Percentiles rank a stretch among this genome's conserved stretches.
Conservation (phyloP, 2,797 vertebrate species). For the Danio jaintianensis region DNA sequence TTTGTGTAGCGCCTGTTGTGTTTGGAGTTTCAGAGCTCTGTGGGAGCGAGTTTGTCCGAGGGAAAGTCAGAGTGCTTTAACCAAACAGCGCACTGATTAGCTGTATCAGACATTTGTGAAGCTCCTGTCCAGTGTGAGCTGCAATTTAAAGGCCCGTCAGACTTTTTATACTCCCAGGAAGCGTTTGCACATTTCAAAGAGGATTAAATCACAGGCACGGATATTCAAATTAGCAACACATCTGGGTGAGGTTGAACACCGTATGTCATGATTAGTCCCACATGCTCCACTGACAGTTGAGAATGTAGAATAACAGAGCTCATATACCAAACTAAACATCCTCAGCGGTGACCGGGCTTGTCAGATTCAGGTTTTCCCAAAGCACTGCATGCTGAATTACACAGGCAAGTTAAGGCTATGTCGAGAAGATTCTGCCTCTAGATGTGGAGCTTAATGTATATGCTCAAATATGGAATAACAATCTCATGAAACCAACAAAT, state of each 20-base stretch:
- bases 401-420: slow-evolving; percentile 2
- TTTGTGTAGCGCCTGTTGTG: slow-evolving; percentile 57
- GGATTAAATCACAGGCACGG: slow-evolving; percentile 13
- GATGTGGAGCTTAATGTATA: neutral
- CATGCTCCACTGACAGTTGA: slow-evolving; percentile 42
- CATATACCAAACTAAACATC: slow-evolving; percentile 22
- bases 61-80: slow-evolving; percentile 56
- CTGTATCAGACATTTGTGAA: slow-evolving; percentile 6
- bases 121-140: neutral
- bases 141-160: neutral
- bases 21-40: slow-evolving; percentile 64
- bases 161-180: neutral
- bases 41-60: slow-evolving; percentile 49
- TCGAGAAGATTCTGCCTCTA: neutral
- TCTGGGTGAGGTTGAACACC: slow-evolving; percentile 9
- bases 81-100: slow-evolving; percentile 2
- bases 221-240: slow-evolving; percentile 30
- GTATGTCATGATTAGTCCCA: slow-evolving; percentile 35
- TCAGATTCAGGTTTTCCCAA: slow-evolving; percentile 13
- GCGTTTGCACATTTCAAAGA: slow-evolving; percentile 22
- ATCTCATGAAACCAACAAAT: no score
- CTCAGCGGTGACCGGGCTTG: slow-evolving; percentile 20
- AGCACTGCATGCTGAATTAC: slow-evolving; percentile 14
- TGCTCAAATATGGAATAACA: neutral
- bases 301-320: slow-evolving; percentile 17